A percentile compares a stretch with the other conserved stretches of the same genome.
These are phyloP conservation scores for Mesorhabditis spiculigera DNA, from an alignment of 2,888 invertebrate genomes.

Conservation along the genomic window DNA sequence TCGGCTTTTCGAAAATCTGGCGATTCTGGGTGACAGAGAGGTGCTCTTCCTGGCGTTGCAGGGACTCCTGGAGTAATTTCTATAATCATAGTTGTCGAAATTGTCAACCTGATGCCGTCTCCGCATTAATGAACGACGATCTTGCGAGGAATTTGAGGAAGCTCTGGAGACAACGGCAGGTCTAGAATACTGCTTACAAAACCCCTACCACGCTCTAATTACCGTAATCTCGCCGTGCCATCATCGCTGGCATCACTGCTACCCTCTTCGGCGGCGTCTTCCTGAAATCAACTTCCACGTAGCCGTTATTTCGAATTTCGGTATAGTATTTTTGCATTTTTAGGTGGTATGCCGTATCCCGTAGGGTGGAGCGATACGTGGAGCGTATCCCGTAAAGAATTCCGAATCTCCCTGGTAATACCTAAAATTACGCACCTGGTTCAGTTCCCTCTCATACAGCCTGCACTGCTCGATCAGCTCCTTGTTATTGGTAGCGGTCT, in stretches of 20 bases:
- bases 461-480: slow-evolving; percentile 53
- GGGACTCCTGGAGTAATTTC: slow-evolving; percentile 24
- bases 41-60: slow-evolving; percentile 35
- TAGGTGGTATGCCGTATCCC: no score
- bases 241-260: slow-evolving; percentile 44
- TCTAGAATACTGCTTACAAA: no score
- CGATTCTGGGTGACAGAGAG: slow-evolving; percentile 27
- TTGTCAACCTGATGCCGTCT: background rate
- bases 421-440: slow-evolving; percentile 33
- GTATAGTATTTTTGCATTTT: no score
- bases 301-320: no score
- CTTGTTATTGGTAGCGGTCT: slow-evolving; percentile 26
- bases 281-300: slow-evolving; percentile 33
- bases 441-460: slow-evolving; percentile 55
- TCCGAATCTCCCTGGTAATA: no score
- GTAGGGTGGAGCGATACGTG: no score
- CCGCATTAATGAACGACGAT: background rate
- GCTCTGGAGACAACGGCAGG: background rate
- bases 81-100: background rate
- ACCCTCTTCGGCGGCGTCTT: slow-evolving; percentile 22
- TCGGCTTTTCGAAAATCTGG: slow-evolving; percentile 26
- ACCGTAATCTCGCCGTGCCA: slow-evolving; percentile 35
- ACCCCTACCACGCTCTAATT: no score
- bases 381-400: no score
- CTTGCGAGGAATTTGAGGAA: slow-evolving; percentile 1